phyloP scores from a whole-genome alignment of 1,140 invertebrate genomes.

The Calephelis nemesis region DNA sequence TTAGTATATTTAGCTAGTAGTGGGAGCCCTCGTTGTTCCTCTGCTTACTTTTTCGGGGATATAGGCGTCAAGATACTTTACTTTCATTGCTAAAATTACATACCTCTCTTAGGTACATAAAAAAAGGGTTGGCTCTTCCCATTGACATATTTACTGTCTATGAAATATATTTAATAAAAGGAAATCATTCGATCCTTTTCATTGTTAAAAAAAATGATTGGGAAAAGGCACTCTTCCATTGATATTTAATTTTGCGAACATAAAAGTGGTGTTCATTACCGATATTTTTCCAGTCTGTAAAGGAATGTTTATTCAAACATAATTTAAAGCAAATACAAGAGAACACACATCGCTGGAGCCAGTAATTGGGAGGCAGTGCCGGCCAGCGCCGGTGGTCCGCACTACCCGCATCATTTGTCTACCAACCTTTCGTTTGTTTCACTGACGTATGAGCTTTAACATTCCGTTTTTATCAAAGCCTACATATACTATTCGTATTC shows the following conservation, averaged over 20 bases:
- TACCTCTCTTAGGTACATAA: too few relatives aligned
- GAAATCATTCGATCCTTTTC: too few relatives aligned
- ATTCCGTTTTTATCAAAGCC: not conserved
- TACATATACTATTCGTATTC: too few relatives aligned
- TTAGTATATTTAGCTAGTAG: too few relatives aligned
- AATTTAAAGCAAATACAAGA: constrained; percentile 14
- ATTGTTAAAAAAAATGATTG: not conserved
- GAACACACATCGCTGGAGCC: constrained; percentile 13
- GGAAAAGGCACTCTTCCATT: too few relatives aligned
- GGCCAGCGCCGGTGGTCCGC: not conserved
- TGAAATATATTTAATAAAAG: too few relatives aligned
- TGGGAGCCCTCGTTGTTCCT: too few relatives aligned
- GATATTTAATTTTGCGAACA: not conserved
- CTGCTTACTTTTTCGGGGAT: too few relatives aligned
- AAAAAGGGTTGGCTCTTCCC: too few relatives aligned
- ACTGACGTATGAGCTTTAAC: not conserved
- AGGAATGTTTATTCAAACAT: constrained; percentile 8
- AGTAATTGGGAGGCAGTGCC: not conserved
- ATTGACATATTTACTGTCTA: too few relatives aligned
- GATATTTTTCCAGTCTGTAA: not conserved
- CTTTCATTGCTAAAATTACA: too few relatives aligned
- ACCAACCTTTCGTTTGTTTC: not conserved
- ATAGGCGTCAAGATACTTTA: too few relatives aligned
- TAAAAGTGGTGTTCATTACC: constrained; percentile 1
- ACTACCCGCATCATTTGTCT: constrained; percentile 2